These are phyloP conservation scores for Mesocentrotus franciscanus DNA, from an alignment of 53 echinoderm and acorn worm genomes.

Conservation along the genomic window DNA sequence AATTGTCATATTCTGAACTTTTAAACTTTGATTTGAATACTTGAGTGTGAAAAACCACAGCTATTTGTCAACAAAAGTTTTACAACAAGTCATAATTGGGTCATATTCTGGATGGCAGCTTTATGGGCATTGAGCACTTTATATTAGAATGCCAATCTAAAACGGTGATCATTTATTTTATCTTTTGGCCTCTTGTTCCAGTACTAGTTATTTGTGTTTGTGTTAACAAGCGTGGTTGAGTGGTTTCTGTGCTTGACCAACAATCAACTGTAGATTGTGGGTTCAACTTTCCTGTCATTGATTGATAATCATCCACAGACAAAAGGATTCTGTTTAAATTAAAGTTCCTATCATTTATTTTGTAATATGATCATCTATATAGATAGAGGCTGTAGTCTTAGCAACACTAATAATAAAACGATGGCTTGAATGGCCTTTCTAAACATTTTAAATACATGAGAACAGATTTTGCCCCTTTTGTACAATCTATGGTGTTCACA, in stretches of 20 bases:
- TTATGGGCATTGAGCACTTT: background rate
- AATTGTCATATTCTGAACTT: constrained; percentile 28
- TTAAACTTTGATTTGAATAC: background rate
- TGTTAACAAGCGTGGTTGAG: background rate
- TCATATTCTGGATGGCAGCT: constrained; percentile 5
- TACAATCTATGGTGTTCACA: background rate
- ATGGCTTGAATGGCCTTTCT: background rate
- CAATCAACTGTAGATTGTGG: background rate
- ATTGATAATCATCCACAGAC: background rate
- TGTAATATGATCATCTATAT: background rate
- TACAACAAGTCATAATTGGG: constrained; percentile 11
- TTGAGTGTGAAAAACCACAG: constrained; percentile 18
- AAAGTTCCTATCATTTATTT: background rate
- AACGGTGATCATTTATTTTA: background rate
- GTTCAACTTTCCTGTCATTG: background rate
- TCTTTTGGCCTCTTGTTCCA: background rate
- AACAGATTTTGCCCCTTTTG: background rate
- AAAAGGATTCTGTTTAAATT: background rate
- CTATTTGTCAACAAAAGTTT: background rate
- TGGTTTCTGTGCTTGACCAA: constrained; percentile 19
- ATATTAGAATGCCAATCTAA: background rate
- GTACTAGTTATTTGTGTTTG: background rate
- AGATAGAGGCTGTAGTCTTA: background rate
- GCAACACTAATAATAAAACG: background rate
- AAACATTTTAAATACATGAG: background rate